Evolutionary conservation across 2,888 invertebrate species (phyloP), one percentile per base, ranked within the genome.

Genomic region (Acrobasis consociella): DNA sequence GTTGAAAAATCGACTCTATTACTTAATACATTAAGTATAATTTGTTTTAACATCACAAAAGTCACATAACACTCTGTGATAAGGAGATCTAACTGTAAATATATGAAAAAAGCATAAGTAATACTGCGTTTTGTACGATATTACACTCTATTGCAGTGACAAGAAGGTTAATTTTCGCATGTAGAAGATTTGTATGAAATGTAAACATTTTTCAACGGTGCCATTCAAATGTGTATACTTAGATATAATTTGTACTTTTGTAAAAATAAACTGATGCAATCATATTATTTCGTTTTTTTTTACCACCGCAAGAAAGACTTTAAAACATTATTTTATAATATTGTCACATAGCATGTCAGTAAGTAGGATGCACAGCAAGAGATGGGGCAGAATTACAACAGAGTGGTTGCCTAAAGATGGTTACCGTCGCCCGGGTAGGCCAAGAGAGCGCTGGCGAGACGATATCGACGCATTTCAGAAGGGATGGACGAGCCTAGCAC

Each of bases 181-280:
- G 42, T 42, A 11, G 2, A 11, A 42, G 51, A 60, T 62, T 60
- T 64, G 59, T 53, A 62, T 56, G 55, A 62, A 62, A 67, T 56
- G 51, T 31, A 51, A 17, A 31, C 31, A 31, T 42, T 56, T 39
- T 63, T 58, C 52, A 58, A 58, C 50, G 53, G 64, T 61, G 62
- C 64, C 64, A 65, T 60, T 60, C 15, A 42, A 60, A 10, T 39
- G 31, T 56, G 22, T 42, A 49, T 49, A 42, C 58, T 39, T 16
- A 37, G 46, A 38, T 38, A 49, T 53, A 62, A n/a, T 15, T 37
- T 55, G 50, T 58, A 58, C 38, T 62, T 60, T 60, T 51, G 49
- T 59, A 60, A 38, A 50, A 50, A 60, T 38, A 50, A 38, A 60
- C 46, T 39, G 39, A 52, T 42, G 42, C 31, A 51, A 51, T 46